Evolutionary conservation across 2,113 vertebrate species (phyloP).

Genomic region (human (Homo sapiens)): DNA sequence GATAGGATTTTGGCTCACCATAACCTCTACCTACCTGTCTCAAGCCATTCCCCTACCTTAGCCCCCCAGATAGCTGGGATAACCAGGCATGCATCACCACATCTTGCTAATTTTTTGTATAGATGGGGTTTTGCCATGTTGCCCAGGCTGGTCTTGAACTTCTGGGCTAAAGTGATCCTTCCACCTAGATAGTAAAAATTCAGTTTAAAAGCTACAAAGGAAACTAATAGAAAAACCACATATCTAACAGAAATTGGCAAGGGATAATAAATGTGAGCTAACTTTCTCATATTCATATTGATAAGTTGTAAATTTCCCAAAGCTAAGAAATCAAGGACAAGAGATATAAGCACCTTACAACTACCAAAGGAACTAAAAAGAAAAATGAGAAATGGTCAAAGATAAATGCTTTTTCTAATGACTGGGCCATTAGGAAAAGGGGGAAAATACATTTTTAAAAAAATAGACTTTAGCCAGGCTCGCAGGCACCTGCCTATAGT

Average conservation of each 20-base stretch:
- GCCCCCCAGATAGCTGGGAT: no score
- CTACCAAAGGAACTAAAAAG: not conserved
- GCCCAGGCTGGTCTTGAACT: no score
- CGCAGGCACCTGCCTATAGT: not conserved
- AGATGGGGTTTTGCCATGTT: no score
- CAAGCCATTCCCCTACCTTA: no score
- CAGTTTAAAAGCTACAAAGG: not conserved
- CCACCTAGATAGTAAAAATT: not conserved
- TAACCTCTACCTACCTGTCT: no score
- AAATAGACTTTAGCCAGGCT: not conserved
- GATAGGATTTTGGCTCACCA: no score
- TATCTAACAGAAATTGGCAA: not conserved
- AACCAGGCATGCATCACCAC: no score
- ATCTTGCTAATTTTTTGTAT: no score
- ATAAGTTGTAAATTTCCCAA: not conserved
- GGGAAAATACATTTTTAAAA: not conserved
- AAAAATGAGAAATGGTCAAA: not conserved
- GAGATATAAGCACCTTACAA: not conserved
- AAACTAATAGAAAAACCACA: not conserved
- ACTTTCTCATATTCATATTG: not conserved
- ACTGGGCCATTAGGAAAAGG: not conserved
- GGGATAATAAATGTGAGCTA: not conserved
- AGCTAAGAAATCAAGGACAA: not conserved
- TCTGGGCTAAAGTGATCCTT: no score
- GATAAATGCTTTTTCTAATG: not conserved